Evolutionary conservation across 2,888 invertebrate species (phyloP).

Genomic region (Stomorhina lunata): DNA sequence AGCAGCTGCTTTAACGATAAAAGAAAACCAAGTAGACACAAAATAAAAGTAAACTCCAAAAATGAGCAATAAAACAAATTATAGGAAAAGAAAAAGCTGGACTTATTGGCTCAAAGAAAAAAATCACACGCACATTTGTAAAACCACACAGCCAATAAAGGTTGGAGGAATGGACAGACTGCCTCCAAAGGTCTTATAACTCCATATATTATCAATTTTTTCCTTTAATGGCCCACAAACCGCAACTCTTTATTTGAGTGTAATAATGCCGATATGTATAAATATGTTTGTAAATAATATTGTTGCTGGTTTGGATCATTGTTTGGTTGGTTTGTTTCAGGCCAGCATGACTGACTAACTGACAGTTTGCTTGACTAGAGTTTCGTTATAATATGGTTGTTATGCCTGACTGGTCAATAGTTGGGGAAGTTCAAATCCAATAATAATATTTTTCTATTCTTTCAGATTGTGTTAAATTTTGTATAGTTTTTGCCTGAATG

Average conservation of each 20-base stretch:
- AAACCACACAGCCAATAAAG: slow-evolving; percentile 29
- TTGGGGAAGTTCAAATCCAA: slow-evolving; percentile 47
- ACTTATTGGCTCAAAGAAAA: slow-evolving; percentile 11
- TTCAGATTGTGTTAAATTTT: slow-evolving; percentile 37
- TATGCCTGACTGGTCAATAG: slow-evolving; percentile 52
- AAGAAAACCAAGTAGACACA: not conserved
- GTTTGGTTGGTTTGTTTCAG: not conserved
- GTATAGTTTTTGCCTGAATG: slow-evolving; percentile 55
- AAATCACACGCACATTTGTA: slow-evolving; percentile 41
- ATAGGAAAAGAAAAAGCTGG: not conserved
- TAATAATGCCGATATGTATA: not conserved
- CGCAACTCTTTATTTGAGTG: slow-evolving; percentile 1
- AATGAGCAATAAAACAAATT: slow-evolving; percentile 22
- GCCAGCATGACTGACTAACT: too few species aligned
- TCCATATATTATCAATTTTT: slow-evolving; percentile 4
- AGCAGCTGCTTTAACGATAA: slow-evolving; percentile 23
- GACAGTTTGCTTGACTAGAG: not conserved
- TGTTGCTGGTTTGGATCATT: slow-evolving; percentile 13
- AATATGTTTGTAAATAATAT: slow-evolving; percentile 24
- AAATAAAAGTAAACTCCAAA: slow-evolving; percentile 4
- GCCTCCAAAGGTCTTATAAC: not conserved
- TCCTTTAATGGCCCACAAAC: not conserved
- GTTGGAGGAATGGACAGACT: too few species aligned
- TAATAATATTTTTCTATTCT: slow-evolving; percentile 14
- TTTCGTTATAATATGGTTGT: slow-evolving; percentile 30